These are phyloP conservation scores for Odontocolon sp. DNA, from an alignment of 2,888 invertebrate genomes.

Conservation along the genomic window DNA sequence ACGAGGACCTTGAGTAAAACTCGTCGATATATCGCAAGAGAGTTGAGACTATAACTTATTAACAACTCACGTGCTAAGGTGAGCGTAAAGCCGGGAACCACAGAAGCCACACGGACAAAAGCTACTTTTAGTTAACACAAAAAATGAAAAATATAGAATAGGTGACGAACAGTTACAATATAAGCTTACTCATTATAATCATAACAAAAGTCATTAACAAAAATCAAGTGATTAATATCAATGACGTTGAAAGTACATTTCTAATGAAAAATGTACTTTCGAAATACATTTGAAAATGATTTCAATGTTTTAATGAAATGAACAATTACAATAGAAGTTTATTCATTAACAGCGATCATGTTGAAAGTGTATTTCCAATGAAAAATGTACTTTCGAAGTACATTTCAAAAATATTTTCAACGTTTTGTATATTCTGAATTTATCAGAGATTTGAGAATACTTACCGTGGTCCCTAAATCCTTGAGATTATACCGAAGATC, in stretches of 20 bases:
- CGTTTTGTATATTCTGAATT: neutral
- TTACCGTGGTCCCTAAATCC: neutral
- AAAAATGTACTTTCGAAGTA: neutral
- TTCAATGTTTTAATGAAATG: no score
- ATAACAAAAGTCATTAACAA: neutral
- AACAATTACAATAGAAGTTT: no score
- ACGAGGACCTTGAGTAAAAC: constrained; percentile 7
- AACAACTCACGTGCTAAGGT: neutral
- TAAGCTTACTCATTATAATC: no score
- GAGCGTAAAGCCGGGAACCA: neutral
- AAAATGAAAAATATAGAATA: neutral
- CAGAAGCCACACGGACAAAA: constrained; percentile 1
- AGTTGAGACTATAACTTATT: neutral
- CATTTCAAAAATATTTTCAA: neutral
- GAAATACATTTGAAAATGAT: neutral
- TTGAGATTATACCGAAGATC: neutral
- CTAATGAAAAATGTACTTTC: neutral
- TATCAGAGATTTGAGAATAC: neutral
- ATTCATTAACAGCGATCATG: no score
- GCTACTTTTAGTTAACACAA: neutral
- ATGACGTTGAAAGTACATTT: neutral
- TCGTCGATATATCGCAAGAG: neutral
- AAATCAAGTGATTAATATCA: no score
- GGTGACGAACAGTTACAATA: neutral
- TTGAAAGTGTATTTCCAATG: neutral